Conservation (phyloP, 2,797 vertebrate genomes). For the Apodemus agrarius region DNA sequence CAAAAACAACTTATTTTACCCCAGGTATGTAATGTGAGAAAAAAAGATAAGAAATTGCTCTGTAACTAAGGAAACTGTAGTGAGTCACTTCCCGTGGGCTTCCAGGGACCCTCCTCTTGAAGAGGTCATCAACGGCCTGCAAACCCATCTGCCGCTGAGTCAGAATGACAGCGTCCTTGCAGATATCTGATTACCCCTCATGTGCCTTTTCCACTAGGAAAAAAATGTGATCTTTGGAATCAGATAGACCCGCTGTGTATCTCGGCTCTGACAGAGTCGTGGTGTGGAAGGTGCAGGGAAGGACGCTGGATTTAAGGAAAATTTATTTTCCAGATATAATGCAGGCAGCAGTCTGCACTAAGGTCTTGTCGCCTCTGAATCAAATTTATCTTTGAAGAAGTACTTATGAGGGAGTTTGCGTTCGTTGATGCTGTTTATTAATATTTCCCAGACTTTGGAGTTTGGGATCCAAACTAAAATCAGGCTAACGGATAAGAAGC, state of each 20-base stretch:
- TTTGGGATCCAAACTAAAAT: background rate
- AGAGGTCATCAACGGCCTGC: background rate
- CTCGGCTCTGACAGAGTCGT: background rate
- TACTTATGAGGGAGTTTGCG: no score
- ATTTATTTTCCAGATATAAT: background rate
- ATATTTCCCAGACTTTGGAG: background rate
- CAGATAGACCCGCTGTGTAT: slow-evolving; percentile 2
- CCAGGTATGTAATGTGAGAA: slow-evolving; percentile 37
- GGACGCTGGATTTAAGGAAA: background rate
- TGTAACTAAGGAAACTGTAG: slow-evolving; percentile 27
- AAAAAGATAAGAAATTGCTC: slow-evolving; percentile 43
- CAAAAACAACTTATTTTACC: slow-evolving; percentile 59
- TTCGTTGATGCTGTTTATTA: background rate
- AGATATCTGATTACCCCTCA: background rate
- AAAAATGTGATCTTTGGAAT: slow-evolving; percentile 8
- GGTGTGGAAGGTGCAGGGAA: background rate
- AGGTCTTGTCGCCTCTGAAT: background rate
- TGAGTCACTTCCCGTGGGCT: background rate
- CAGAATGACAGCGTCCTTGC: background rate
- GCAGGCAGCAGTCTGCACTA: background rate
- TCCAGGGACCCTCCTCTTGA: background rate
- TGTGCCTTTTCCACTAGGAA: background rate
- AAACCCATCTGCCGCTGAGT: background rate
- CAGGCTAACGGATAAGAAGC: background rate
- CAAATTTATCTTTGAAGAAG: background rate